Percentiles rank a stretch among this genome's conserved stretches.
Conservation (phyloP, 2,888 invertebrate species). For the Acanthosepion lycidas region DNA sequence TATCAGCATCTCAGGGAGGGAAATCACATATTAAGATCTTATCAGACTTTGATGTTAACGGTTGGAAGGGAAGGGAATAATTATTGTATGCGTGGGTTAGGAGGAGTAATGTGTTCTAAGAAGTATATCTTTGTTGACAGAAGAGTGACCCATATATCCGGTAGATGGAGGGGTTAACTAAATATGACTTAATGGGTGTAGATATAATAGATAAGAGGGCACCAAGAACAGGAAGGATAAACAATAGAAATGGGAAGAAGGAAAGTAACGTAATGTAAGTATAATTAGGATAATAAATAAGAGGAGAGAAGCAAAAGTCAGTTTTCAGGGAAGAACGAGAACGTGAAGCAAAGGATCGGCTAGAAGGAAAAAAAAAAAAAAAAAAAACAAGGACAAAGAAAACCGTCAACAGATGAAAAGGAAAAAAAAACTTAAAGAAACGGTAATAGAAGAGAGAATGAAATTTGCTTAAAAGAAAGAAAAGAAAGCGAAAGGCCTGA, state of each 20-base stretch:
- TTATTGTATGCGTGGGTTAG: background rate
- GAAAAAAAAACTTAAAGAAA: no score
- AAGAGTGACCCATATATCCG: constrained; percentile 3
- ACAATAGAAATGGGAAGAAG: background rate
- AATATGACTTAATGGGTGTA: constrained; percentile 34
- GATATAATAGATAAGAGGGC: constrained; percentile 34
- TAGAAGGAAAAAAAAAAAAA: no score
- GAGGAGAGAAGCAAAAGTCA: background rate
- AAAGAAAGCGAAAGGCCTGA: no score
- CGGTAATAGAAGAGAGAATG: no score
- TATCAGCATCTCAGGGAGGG: background rate
- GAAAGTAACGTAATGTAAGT: background rate
- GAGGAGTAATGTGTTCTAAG: background rate
- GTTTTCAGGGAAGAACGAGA: background rate
- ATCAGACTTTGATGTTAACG: background rate
- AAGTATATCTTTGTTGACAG: background rate
- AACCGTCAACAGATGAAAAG: no score
- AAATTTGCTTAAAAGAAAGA: no score
- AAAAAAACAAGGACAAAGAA: no score
- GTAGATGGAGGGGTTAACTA: background rate
- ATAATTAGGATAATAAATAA: background rate
- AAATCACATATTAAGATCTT: background rate
- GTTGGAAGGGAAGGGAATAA: background rate
- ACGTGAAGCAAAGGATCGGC: background rate
- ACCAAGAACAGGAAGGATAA: background rate